A percentile compares a stretch with the other conserved stretches of the same genome.
phyloP scores from a whole-genome alignment of 1,140 invertebrate genomes.

The Oppia nitens region DNA sequence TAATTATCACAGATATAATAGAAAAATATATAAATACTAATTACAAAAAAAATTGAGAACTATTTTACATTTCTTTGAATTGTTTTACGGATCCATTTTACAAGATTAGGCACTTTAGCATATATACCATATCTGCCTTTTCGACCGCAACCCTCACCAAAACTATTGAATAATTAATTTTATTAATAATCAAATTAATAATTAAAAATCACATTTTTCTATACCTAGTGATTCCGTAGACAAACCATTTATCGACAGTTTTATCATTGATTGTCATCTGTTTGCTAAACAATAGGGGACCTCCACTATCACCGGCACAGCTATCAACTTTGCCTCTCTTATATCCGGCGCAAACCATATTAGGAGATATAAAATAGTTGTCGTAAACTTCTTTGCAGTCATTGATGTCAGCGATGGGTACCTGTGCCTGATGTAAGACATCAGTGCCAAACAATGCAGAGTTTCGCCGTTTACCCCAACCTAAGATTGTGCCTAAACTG shows the following conservation, averaged over 20 bases:
- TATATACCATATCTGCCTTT: conserved; percentile 83
- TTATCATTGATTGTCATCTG: conserved; percentile 13
- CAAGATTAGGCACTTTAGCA: conserved; percentile 64
- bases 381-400: conserved; percentile 35
- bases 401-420: conserved; percentile 35
- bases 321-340: conserved; percentile 35
- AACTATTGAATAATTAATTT: too few relatives aligned
- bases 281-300: conserved; percentile 41
- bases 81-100: conserved; percentile 55
- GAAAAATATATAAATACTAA: too few relatives aligned
- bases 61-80: conserved; percentile 16
- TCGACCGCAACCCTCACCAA: conserved; percentile 80
- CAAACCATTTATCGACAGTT: conserved; percentile 38
- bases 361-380: conserved; percentile 36
- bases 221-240: conserved; percentile 62
- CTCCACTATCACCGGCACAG: conserved; percentile 46
- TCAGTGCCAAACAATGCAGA: conserved; percentile 52
- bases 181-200: too few relatives aligned
- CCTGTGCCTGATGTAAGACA: conserved; percentile 53
- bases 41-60: neutral
- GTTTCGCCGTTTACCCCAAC: conserved; percentile 33
- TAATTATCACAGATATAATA: too few relatives aligned
- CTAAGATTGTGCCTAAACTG: conserved; percentile 38
- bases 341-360: conserved; percentile 43
- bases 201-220: too few relatives aligned